Evolutionary conservation across 2,888 invertebrate species (phyloP).

Genomic region (Lutraria lutraria): DNA sequence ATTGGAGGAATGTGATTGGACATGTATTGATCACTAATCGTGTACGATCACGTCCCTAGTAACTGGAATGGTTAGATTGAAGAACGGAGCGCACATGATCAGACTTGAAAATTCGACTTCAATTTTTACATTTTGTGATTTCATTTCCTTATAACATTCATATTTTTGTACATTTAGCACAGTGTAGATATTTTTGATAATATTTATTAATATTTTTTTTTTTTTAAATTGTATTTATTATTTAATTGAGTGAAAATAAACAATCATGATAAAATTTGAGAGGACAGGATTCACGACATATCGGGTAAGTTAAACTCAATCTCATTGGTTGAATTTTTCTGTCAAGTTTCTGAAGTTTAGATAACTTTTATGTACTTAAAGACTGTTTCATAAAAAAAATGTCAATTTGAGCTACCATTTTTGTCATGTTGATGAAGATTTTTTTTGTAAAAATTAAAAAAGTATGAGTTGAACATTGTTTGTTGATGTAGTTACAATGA

Average conservation of each 20-base stretch:
- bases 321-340: constrained; percentile 50
- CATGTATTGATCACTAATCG: constrained; percentile 70
- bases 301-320: constrained; percentile 76
- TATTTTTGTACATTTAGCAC: constrained; percentile 34
- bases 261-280: constrained; percentile 83
- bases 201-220: constrained; percentile 62
- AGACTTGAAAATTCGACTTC: constrained; percentile 59
- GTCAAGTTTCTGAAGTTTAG: constrained; percentile 24
- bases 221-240: constrained; percentile 26
- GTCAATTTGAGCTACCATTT: not conserved
- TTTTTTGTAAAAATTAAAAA: not conserved
- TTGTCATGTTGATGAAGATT: not conserved
- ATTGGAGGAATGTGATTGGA: constrained; percentile 61
- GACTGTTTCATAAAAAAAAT: not conserved
- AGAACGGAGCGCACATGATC: constrained; percentile 44
- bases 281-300: constrained; percentile 82
- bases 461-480: not conserved
- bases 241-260: constrained; percentile 40
- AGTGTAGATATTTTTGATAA: constrained; percentile 36
- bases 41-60: constrained; percentile 66
- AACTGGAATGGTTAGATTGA: constrained; percentile 58
- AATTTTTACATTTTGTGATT: constrained; percentile 40
- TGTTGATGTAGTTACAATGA: not conserved
- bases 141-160: constrained; percentile 19
- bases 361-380: constrained; percentile 26